Evolutionary conservation across 2,113 vertebrate genomes (phyloP), one percentile per base, ranked within the genome.

Genomic region (chimpanzee (Pan troglodytes)): DNA sequence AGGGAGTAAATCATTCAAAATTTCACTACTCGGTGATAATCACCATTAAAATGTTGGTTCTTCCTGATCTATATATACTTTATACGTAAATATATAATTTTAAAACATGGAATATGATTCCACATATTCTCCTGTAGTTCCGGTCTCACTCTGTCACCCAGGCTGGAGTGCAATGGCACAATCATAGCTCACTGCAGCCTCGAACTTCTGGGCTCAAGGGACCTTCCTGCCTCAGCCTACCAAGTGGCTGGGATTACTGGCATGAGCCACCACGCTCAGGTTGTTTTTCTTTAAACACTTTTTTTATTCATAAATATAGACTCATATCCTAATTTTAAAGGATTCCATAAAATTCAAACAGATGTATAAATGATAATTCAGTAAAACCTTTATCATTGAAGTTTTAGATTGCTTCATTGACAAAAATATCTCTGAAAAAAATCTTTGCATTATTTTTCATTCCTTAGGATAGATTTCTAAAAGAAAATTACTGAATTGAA

Each of bases 351-450:
- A 64, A 82, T 82, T 90, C 20, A 3, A 72, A 30, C 22, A 67
- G 20, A 45, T 20, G 20, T 38, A 57, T 40, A 68, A 35, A n/a
- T 10, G 59, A 79, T 86, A 64, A 73, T 90, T 82, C 80, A 88
- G 61, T 79, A 48, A 88, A 94, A 45, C 43, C 25, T 81, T 84
- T 59, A 55, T 72, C 22, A 14, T 25, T 81, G 35, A 80, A 43
- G 9, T 83, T 95, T 92, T 93, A 88, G 23, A 80, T 83, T 85
- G 3, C n/a, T 72, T 89, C 57, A 90, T 22, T 61, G 48, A 91
- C 8, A 89, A 92, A 95, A 95, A 75, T 1, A 13, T 14, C 11
- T 55, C 81, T 68, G n/a, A 27, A 93, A 81, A 91, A 88, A 89
- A 80, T 43, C 48, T 67, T 91, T 40, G 32, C 13, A 27, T 25